Evolutionary conservation across 2,888 invertebrate species (phyloP).

Genomic region (Ophioninae sp.): DNA sequence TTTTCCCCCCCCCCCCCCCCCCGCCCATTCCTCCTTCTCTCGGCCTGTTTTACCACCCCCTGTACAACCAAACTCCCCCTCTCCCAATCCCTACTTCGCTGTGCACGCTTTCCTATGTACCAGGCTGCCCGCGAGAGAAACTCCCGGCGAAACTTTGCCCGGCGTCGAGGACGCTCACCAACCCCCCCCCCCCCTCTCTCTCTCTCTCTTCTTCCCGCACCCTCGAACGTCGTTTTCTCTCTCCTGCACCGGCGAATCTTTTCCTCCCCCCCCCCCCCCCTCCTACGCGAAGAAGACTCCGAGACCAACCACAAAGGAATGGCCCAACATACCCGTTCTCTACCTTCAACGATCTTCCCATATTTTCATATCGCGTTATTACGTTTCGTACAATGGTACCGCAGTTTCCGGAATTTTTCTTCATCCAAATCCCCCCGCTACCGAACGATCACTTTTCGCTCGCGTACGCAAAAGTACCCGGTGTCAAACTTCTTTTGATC

Average conservation of each 20-base stretch:
- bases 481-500: too few species aligned
- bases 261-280: slow-evolving; percentile 1
- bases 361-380: slow-evolving; percentile 45
- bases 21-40: background rate
- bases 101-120: slow-evolving; percentile 33
- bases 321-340: slow-evolving; percentile 16
- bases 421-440: too few species aligned
- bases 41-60: slow-evolving; percentile 22
- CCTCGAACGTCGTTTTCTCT: background rate
- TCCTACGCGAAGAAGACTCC: slow-evolving; percentile 14
- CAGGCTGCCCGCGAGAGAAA: slow-evolving; percentile 48
- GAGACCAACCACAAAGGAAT: slow-evolving; percentile 23
- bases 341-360: slow-evolving; percentile 26
- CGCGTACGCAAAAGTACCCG: too few species aligned
- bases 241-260: slow-evolving; percentile 21
- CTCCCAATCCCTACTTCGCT: slow-evolving; percentile 4
- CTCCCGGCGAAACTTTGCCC: slow-evolving; percentile 62
- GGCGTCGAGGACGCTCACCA: slow-evolving; percentile 53
- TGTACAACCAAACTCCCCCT: slow-evolving; percentile 11
- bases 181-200: slow-evolving; percentile 9
- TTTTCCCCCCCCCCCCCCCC: slow-evolving; percentile 31
- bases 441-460: too few species aligned
- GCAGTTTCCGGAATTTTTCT: slow-evolving; percentile 8
- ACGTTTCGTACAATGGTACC: slow-evolving; percentile 17
- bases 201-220: too few species aligned